Evolutionary conservation across 2,113 vertebrate genomes (phyloP).

Genomic region (Sapajus apella): DNA sequence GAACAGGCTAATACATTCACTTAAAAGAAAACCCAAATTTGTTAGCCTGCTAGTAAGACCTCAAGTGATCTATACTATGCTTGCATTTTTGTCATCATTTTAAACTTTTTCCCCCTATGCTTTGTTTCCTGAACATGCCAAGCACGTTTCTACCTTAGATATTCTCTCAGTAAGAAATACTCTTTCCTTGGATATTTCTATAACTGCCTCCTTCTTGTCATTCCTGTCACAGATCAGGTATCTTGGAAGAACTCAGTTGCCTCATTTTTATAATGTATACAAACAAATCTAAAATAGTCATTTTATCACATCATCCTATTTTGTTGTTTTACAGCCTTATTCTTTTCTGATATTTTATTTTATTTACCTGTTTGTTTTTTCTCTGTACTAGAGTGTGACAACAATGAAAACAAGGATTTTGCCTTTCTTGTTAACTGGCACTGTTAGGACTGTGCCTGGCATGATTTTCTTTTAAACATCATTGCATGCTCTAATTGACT

Average conservation of each 20-base stretch:
- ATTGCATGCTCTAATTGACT: slow-evolving; percentile 9
- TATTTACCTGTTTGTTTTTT: slow-evolving; percentile 2
- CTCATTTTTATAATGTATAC: background rate
- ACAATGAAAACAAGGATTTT: slow-evolving; percentile 5
- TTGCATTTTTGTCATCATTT: background rate
- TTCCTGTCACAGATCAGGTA: slow-evolving; percentile 32
- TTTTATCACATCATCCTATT: background rate
- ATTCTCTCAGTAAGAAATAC: background rate
- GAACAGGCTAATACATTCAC: background rate
- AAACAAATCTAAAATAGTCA: slow-evolving; percentile 17
- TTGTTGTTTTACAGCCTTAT: background rate
- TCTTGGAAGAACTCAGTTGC: background rate
- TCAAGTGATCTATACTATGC: background rate
- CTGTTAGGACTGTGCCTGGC: slow-evolving; percentile 13
- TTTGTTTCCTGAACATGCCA: background rate
- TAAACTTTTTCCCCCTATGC: background rate
- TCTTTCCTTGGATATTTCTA: background rate
- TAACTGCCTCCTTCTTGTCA: background rate
- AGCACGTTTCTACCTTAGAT: background rate
- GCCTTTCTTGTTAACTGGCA: slow-evolving; percentile 22
- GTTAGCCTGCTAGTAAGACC: background rate
- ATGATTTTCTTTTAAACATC: slow-evolving; percentile 49
- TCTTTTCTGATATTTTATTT: slow-evolving; percentile 42
- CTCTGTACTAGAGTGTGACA: background rate
- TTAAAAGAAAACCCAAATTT: background rate